A percentile compares a stretch with the other conserved stretches of the same genome.
phyloP scores from a whole-genome alignment of 2,113 vertebrate species.

The Clarias gariepinus region DNA sequence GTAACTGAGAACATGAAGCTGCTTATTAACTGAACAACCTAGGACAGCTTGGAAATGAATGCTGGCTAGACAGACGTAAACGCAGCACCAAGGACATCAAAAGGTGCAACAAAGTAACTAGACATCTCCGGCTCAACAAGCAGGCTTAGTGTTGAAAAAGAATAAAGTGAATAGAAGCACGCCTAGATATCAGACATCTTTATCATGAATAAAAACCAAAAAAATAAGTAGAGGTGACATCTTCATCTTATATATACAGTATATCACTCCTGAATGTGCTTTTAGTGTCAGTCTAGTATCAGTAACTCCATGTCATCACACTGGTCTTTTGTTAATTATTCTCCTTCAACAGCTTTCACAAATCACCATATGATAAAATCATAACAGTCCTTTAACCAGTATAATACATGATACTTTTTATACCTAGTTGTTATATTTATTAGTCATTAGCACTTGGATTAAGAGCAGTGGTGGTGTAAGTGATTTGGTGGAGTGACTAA shows the following conservation, averaged over 20 bases:
- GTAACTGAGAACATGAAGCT: constrained; percentile 46
- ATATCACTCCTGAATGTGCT: too few species aligned
- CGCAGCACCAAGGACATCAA: constrained; percentile 33
- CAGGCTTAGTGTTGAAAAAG: not conserved
- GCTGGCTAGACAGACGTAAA: constrained; percentile 28
- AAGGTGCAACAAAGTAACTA: too few species aligned
- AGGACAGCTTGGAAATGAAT: constrained; percentile 39
- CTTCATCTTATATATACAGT: too few species aligned
- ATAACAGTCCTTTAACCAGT: too few species aligned
- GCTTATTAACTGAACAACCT: constrained; percentile 30
- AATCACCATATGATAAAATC: too few species aligned
- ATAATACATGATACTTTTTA: not conserved
- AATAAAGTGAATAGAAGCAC: constrained; percentile 20
- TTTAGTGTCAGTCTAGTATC: not conserved
- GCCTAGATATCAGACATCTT: constrained; percentile 7
- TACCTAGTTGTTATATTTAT: not conserved
- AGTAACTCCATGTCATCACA: too few species aligned
- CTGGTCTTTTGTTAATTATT: too few species aligned
- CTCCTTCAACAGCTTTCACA: too few species aligned
- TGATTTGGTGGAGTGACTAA: too few species aligned
- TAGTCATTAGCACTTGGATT: not conserved
- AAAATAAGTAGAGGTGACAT: not conserved
- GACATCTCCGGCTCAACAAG: constrained; percentile 34
- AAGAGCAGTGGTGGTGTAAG: not conserved
- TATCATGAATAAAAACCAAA: not conserved